Base-by-base conservation (phyloP, 2,888 invertebrate genomes). In the Melinopterus prodromus region DNA sequence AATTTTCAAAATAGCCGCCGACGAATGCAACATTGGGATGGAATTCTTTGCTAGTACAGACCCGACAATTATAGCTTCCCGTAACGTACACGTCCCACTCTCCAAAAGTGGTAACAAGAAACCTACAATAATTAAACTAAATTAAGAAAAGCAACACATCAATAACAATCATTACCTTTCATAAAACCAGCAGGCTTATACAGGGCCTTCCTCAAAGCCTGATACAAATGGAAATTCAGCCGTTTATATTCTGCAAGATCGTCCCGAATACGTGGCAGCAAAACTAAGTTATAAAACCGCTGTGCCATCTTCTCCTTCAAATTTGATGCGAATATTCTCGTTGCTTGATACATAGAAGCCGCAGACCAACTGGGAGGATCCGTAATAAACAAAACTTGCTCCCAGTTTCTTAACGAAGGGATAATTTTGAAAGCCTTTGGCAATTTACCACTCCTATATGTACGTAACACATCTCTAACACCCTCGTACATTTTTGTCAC, bases 351-450 rank as follows among this genome's bases (percentile, higher is more conserved):
- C 96, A 99, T 96, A 0, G 99, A 97, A 71, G 99, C 99, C 16
- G 99, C 98, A 78, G 97, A 96, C 99, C 99, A 99, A 71, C 93
- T 93, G n/a, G 96, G 94, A 7, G 99, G 99, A 89, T 97, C 96
- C 35, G 96, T 96, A 36, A 97, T 91, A 84, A 95, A 95, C 26
- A 97, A 89, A 84, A 97, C 93, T 89, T 98, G 97, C 88, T 98
- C 98, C 99, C 99, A 99, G 89, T 98, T 98, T 80, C 93, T 92
- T 79, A 99, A 91, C 87, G 94, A 94, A 3, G 99, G 99, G 82
- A 99, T 93, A 86, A 98, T 94, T 92, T 99, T 99, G 88, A 99
- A 99, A 0, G 99, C 98, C 89, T 99, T 99, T 0, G 99, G 99
- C 69, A 99, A 90, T 90, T 98, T 98, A 35, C 99, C 99, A 87